Base-by-base conservation (phyloP, 2,888 invertebrate species). In the Caenorhabditis sp. region DNA sequence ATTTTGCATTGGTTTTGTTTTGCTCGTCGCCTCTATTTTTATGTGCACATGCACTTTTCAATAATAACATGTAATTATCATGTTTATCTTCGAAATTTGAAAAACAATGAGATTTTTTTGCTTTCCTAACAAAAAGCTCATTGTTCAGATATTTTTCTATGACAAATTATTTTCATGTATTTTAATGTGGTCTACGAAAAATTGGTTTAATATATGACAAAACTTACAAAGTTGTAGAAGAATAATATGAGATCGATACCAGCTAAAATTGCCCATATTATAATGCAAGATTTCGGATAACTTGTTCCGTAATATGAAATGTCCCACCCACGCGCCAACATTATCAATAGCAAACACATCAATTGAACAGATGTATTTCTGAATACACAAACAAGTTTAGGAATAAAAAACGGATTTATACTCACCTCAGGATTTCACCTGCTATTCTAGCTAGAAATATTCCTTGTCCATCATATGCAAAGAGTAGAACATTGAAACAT, bases 321-420 rank as follows among this genome's bases (percentile, higher is more conserved):
- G 5, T 95, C 95, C 95, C 96, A 96, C 59, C 97, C 97, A 91
- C 97, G 96, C 50, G 96, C 96, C 79, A 97, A 90, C 66, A 97
- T 90, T 65, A 97, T 91, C 53, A 97, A 90, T 67, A 97, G 91
- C 80, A 97, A 90, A 94, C 97, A 95, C 88, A 97, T 95, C 7
- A 95, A 91, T 58, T 95, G 94, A 70, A 78, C 71, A 8, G 78
- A 72, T 10, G 69, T 56, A 10, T 80, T 68, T 25, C 82, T 65
- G 27, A 74, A 67, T 43, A 3, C 8, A 49, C 10, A 10, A 31
- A 31, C 31, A 31, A 10, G 31, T 31, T 31, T 31, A 31, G 7
- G 12, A 31, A 25, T 14, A 26, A 10, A 12, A 26, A 12, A 14
- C 25, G 91, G 83, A 94, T 94, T 90, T 95, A 95, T 1, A 14